Conservation (phyloP, 2,113 vertebrate species). For the Cyanoliseus patagonus region DNA sequence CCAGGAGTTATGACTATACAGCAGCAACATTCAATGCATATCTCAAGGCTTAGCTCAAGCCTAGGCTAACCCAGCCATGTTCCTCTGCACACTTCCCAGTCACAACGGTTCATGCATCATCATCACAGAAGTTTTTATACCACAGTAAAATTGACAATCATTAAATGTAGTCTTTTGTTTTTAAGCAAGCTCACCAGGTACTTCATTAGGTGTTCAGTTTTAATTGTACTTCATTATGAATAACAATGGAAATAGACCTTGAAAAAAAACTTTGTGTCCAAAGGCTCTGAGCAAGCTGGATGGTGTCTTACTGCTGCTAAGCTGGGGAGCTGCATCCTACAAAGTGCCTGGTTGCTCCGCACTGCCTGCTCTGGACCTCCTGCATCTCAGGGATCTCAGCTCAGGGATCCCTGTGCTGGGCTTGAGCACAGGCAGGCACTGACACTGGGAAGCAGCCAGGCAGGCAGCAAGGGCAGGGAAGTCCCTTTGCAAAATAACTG, state of each 20-base stretch:
- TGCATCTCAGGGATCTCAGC: not conserved
- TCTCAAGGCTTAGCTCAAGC: not conserved
- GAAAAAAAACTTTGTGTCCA: not conserved
- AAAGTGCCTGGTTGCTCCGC: not conserved
- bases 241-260: not conserved
- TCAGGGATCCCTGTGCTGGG: not conserved
- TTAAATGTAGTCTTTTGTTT: not conserved
- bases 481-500: not conserved
- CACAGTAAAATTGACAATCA: not conserved
- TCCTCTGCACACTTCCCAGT: not conserved
- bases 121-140: not conserved
- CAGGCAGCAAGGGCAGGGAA: not conserved
- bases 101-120: accelerated
- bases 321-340: not conserved
- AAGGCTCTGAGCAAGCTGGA: not conserved
- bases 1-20: not conserved
- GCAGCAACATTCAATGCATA: accelerated
- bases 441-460: not conserved
- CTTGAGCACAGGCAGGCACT: not conserved
- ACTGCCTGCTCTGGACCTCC: not conserved
- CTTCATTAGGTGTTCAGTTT: not conserved
- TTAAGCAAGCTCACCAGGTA: not conserved
- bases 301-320: not conserved
- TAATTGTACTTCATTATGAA: not conserved
- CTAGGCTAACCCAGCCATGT: accelerated